Conservation (phyloP, 1,140 invertebrate species). For the Drosophila chauvacae region DNA sequence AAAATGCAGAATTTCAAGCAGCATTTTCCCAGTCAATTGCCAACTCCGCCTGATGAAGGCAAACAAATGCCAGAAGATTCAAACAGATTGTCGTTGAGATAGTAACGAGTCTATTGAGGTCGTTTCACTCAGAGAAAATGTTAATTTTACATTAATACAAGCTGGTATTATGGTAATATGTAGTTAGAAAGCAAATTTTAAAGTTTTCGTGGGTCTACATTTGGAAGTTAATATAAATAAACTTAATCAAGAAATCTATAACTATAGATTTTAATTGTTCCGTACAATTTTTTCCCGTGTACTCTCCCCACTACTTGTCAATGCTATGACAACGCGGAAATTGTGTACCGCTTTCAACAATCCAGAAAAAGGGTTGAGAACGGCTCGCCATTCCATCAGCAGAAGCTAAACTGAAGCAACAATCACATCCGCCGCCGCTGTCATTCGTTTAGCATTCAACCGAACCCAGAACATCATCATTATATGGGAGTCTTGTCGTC, state of each 20-base stretch:
- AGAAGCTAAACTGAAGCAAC: slow-evolving; percentile 41
- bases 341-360: slow-evolving; percentile 63
- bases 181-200: too few species aligned
- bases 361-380: slow-evolving; percentile 65
- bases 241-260: too few species aligned
- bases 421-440: slow-evolving; percentile 72
- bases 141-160: neutral
- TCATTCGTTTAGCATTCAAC: slow-evolving; percentile 60
- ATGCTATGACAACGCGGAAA: slow-evolving; percentile 77
- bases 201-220: too few species aligned
- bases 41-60: slow-evolving; percentile 19
- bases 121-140: neutral
- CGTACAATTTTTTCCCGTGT: neutral
- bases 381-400: slow-evolving; percentile 18
- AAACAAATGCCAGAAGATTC: slow-evolving; percentile 60
- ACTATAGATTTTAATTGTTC: neutral
- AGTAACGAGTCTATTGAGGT: slow-evolving; percentile 64
- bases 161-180: neutral
- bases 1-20: slow-evolving; percentile 22
- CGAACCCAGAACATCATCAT: slow-evolving; percentile 73
- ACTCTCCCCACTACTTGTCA: slow-evolving; percentile 10
- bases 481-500: slow-evolving; percentile 50
- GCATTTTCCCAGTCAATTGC: slow-evolving; percentile 30
- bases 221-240: too few species aligned
- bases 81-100: slow-evolving; percentile 70